Evolutionary conservation across 2,888 invertebrate genomes (phyloP).

Genomic region (Antheraea yamamai): DNA sequence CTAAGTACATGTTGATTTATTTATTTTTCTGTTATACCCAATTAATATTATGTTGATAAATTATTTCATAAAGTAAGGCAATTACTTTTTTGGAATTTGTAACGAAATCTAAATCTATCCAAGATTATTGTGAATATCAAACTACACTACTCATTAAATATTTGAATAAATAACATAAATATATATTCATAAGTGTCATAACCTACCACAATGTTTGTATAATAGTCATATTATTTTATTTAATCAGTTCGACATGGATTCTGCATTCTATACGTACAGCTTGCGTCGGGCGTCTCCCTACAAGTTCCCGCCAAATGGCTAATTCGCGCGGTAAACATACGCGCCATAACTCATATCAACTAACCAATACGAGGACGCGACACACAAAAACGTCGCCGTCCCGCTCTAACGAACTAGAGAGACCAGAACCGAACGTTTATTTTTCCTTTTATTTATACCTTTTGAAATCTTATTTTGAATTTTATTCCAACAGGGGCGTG

Average conservation of each 20-base stretch:
- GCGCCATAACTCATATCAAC: slow-evolving; percentile 79
- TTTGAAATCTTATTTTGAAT: slow-evolving; percentile 81
- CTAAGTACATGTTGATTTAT: neutral
- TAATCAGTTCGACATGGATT: slow-evolving; percentile 12
- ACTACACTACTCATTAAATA: neutral
- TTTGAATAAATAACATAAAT: slow-evolving; percentile 1
- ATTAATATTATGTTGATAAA: neutral
- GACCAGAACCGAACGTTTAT: slow-evolving; percentile 71
- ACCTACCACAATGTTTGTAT: slow-evolving; percentile 36
- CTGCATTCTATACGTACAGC: slow-evolving; percentile 36
- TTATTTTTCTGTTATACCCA: neutral
- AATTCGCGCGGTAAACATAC: slow-evolving; percentile 78
- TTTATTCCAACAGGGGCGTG: slow-evolving; percentile 81
- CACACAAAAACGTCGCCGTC: slow-evolving; percentile 57
- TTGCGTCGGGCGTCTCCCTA: slow-evolving; percentile 63
- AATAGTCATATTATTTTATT: slow-evolving; percentile 26
- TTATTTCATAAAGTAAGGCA: neutral
- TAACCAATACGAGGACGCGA: slow-evolving; percentile 63
- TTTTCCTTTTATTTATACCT: slow-evolving; percentile 74
- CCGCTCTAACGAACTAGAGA: slow-evolving; percentile 74
- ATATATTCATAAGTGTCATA: slow-evolving; percentile 23
- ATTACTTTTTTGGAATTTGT: neutral
- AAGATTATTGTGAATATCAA: slow-evolving; percentile 1
- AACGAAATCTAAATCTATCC: neutral
- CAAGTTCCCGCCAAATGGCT: slow-evolving; percentile 74